Conservation (phyloP, 2,888 invertebrate genomes). For the Cheilosia soror region DNA sequence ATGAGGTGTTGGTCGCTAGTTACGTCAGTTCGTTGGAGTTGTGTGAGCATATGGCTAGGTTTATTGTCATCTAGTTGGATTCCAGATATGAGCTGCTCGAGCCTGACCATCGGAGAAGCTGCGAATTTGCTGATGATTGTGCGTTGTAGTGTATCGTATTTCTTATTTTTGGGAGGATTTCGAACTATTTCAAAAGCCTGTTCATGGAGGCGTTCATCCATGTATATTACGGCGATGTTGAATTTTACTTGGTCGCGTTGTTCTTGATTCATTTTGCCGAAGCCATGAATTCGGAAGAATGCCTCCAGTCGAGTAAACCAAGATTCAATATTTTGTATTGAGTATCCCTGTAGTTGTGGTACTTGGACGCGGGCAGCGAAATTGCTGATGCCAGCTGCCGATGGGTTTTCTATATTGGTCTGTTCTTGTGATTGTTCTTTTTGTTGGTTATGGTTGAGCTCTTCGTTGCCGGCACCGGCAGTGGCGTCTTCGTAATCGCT, state of each 20-base stretch:
- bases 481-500: conserved; percentile 11
- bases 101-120: conserved; percentile 26
- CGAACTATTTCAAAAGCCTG: conserved; percentile 35
- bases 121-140: conserved; percentile 20
- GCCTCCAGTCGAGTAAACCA: conserved; percentile 48
- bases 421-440: not conserved
- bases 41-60: conserved; percentile 39
- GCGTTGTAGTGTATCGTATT: conserved; percentile 6
- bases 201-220: conserved; percentile 6
- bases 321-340: conserved; percentile 42
- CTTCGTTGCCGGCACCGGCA: not conserved
- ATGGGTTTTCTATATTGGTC: no score
- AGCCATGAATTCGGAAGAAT: no score
- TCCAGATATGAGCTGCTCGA: conserved; percentile 39
- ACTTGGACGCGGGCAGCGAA: conserved; percentile 48
- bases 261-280: no score
- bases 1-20: conserved; percentile 40
- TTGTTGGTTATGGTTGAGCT: not conserved
- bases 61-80: conserved; percentile 55
- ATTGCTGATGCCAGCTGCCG: no score
- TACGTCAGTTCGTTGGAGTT: conserved; percentile 33
- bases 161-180: conserved; percentile 15
- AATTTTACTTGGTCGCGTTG: no score
- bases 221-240: no score
- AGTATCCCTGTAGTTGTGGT: conserved; percentile 42